phyloP scores from a whole-genome alignment of 1,140 invertebrate genomes.

The Drosophila pandora region DNA sequence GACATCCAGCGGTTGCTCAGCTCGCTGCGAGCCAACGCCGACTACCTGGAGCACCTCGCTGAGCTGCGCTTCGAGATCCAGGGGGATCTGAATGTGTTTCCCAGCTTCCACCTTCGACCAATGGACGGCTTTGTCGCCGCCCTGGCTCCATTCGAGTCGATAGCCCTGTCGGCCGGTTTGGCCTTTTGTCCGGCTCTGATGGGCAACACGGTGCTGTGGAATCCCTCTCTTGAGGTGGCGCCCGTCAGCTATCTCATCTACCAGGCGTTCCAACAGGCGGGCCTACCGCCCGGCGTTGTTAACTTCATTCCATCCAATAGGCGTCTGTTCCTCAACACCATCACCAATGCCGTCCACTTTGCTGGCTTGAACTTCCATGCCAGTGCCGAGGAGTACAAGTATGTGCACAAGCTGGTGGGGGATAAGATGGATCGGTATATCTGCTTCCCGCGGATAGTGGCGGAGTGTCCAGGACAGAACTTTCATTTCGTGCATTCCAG shows the following conservation, averaged over 20 bases:
- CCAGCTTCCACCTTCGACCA: constrained; percentile 88
- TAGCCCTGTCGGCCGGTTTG: constrained; percentile 98
- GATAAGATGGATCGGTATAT: constrained; percentile 92
- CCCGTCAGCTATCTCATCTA: constrained; percentile 97
- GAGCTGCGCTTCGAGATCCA: constrained; percentile 85
- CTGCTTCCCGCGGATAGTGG: constrained; percentile 96
- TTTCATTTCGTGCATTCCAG: constrained; percentile 97
- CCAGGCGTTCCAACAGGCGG: constrained; percentile 95
- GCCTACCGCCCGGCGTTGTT: constrained; percentile 96
- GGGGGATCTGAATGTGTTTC: constrained; percentile 85
- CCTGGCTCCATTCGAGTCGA: constrained; percentile 99
- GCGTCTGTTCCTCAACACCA: constrained; percentile 95
- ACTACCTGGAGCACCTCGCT: constrained; percentile 89
- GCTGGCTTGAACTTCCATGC: constrained; percentile 98
- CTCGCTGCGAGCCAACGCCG: constrained; percentile 96
- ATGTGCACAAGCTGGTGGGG: constrained; percentile 95
- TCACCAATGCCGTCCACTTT: constrained; percentile 92
- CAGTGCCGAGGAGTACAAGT: constrained; percentile 89
- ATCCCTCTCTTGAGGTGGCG: constrained; percentile 97
- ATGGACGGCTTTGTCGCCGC: constrained; percentile 99
- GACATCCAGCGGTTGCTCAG: constrained; percentile 97
- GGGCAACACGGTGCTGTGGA: constrained; percentile 98
- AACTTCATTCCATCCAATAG: constrained; percentile 98
- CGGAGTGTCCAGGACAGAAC: constrained; percentile 99
- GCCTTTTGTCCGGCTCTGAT: constrained; percentile 98